A percentile compares a stretch with the other conserved stretches of the same genome.
Evolutionary conservation across 2,797 vertebrate genomes (phyloP).

Genomic region (Discoglossus pictus): DNA sequence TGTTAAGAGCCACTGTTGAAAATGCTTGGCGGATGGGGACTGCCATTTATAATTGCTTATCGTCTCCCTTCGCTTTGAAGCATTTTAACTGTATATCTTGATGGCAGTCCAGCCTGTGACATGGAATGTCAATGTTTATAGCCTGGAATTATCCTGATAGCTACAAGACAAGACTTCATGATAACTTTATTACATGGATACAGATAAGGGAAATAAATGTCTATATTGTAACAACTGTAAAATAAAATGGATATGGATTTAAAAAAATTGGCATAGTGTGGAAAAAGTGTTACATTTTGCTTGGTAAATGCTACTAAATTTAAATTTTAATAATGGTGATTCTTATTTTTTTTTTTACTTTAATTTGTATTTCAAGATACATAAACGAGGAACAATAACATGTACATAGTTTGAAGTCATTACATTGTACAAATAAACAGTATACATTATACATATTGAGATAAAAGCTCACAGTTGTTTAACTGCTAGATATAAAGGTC

Average conservation of each 20-base stretch:
- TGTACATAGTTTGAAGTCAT: too few species aligned
- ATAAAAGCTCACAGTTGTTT: too few species aligned
- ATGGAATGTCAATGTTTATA: slow-evolving; percentile 54
- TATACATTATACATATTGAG: too few species aligned
- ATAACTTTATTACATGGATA: slow-evolving; percentile 57
- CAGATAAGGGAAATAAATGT: slow-evolving; percentile 67
- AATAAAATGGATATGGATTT: slow-evolving; percentile 65
- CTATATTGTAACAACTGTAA: slow-evolving; percentile 54
- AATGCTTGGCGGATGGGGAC: slow-evolving; percentile 12
- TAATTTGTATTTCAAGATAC: too few species aligned
- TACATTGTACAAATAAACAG: too few species aligned
- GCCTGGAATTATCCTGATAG: slow-evolving; percentile 59
- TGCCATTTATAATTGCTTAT: slow-evolving; percentile 45
- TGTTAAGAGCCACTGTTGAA: slow-evolving; percentile 17
- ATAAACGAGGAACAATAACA: too few species aligned
- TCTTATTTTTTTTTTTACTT: too few species aligned
- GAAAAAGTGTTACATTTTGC: slow-evolving; percentile 25
- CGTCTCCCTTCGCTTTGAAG: slow-evolving; percentile 41
- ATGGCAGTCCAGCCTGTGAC: slow-evolving; percentile 49
- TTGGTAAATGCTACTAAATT: slow-evolving; percentile 5
- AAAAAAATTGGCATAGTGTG: slow-evolving; percentile 60
- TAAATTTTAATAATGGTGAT: neutral
- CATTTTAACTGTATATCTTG: slow-evolving; percentile 48
- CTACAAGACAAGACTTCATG: slow-evolving; percentile 57
- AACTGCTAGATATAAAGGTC: too few species aligned